A percentile compares a stretch with the other conserved stretches of the same genome.
Evolutionary conservation across 2,888 invertebrate genomes (phyloP).

Genomic region (Diachrysia chrysitis): DNA sequence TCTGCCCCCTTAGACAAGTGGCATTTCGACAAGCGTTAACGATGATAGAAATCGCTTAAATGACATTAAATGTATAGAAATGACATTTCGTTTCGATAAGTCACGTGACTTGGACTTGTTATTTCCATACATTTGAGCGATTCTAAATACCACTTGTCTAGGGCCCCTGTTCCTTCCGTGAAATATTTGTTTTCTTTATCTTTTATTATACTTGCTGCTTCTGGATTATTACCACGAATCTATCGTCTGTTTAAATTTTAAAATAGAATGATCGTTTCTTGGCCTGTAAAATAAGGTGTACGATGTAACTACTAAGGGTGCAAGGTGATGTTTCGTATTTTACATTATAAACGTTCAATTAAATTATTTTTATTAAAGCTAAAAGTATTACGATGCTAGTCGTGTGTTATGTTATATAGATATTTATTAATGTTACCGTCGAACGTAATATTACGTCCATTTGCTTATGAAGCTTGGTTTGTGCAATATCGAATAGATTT

Average conservation of each 20-base stretch:
- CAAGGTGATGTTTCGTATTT: slow-evolving; percentile 59
- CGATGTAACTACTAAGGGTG: slow-evolving; percentile 66
- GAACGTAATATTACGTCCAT: slow-evolving; percentile 76
- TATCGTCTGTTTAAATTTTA: slow-evolving; percentile 68
- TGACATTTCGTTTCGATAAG: no score
- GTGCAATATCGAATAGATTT: slow-evolving; percentile 71
- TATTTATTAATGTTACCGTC: slow-evolving; percentile 59
- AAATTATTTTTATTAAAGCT: slow-evolving; percentile 67
- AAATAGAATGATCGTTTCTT: slow-evolving; percentile 83
- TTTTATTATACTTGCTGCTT: background rate
- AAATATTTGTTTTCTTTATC: background rate
- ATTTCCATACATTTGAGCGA: no score
- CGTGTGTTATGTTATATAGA: slow-evolving; percentile 71
- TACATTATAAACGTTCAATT: slow-evolving; percentile 61
- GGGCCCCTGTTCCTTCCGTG: background rate
- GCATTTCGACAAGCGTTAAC: no score
- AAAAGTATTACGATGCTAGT: slow-evolving; percentile 88
- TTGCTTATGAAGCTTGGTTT: slow-evolving; percentile 77
- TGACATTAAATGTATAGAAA: no score
- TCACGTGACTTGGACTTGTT: no score
- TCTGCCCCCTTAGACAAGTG: background rate
- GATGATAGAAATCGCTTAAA: no score
- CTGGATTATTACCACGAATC: slow-evolving; percentile 25
- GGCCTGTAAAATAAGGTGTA: slow-evolving; percentile 72
- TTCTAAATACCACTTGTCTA: no score